Conservation (phyloP, 2,113 vertebrate species). For the Mesembrinibis cayennensis region DNA sequence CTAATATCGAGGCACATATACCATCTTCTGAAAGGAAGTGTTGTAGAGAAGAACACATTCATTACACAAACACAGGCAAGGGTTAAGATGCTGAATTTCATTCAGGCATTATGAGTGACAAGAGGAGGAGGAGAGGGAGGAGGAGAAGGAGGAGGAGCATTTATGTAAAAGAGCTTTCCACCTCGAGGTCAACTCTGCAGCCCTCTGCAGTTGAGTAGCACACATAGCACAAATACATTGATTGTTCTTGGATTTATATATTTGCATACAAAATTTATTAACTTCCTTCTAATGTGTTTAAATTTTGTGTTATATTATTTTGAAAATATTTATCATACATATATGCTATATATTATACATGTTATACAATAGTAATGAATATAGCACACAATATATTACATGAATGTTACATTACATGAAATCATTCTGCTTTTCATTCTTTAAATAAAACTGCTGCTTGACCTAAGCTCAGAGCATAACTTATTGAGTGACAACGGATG, state of each 20-base stretch:
- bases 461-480: neutral
- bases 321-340: neutral
- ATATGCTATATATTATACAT: neutral
- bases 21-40: neutral
- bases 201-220: constrained; percentile 44
- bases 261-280: neutral
- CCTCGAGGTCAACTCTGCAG: constrained; percentile 4
- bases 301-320: neutral
- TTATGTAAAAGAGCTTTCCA: constrained; percentile 46
- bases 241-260: constrained; percentile 15
- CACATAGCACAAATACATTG: neutral
- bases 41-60: neutral
- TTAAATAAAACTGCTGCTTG: neutral
- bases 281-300: constrained; percentile 8
- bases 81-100: constrained; percentile 28
- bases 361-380: neutral
- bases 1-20: neutral
- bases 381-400: neutral
- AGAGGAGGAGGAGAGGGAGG: neutral
- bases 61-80: neutral
- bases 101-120: constrained; percentile 2
- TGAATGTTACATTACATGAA: neutral
- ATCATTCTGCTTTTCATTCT: constrained; percentile 22
- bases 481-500: neutral
- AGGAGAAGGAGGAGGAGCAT: neutral